phyloP scores from a whole-genome alignment of 2,888 invertebrate genomes.

The Apotomis betuletana region DNA sequence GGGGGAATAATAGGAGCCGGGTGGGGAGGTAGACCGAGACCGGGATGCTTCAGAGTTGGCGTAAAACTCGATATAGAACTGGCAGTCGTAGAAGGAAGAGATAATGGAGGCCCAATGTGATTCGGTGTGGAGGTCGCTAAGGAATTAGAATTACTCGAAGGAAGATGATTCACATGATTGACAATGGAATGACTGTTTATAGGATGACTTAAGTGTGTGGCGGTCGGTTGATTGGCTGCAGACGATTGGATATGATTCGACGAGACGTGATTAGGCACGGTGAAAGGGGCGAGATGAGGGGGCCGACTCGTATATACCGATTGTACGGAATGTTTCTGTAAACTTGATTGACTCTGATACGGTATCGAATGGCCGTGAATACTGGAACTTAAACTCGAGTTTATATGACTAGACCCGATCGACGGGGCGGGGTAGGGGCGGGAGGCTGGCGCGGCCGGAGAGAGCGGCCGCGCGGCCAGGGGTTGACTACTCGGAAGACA shows the following conservation, averaged over 20 bases:
- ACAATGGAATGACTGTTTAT: conserved; percentile 72
- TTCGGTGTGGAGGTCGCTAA: conserved; percentile 63
- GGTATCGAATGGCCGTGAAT: conserved; percentile 75
- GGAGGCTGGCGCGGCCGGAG: conserved; percentile 68
- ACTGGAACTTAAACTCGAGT: conserved; percentile 76
- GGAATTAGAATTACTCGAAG: conserved; percentile 61
- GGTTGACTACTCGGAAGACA: conserved; percentile 76
- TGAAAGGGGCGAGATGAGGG: conserved; percentile 73
- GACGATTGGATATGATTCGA: conserved; percentile 83
- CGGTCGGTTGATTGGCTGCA: conserved; percentile 68
- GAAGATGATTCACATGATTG: conserved; percentile 66
- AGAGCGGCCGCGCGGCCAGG: conserved; percentile 65
- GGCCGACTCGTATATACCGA: conserved; percentile 72
- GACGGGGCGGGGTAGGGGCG: conserved; percentile 73
- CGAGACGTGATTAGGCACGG: conserved; percentile 74
- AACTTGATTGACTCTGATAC: conserved; percentile 76
- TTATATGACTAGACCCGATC: conserved; percentile 82
- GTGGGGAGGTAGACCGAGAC: conserved; percentile 62
- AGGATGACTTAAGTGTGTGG: conserved; percentile 68
- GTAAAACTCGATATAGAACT: conserved; percentile 70
- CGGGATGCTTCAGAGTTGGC: conserved; percentile 68
- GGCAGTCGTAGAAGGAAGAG: conserved; percentile 61
- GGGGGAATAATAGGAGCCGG: conserved; percentile 57
- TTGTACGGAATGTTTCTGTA: conserved; percentile 80
- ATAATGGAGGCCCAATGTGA: conserved; percentile 62